These are phyloP conservation scores for Choreutis nemorana DNA, from an alignment of 2,888 invertebrate species.

Conservation along the genomic window DNA sequence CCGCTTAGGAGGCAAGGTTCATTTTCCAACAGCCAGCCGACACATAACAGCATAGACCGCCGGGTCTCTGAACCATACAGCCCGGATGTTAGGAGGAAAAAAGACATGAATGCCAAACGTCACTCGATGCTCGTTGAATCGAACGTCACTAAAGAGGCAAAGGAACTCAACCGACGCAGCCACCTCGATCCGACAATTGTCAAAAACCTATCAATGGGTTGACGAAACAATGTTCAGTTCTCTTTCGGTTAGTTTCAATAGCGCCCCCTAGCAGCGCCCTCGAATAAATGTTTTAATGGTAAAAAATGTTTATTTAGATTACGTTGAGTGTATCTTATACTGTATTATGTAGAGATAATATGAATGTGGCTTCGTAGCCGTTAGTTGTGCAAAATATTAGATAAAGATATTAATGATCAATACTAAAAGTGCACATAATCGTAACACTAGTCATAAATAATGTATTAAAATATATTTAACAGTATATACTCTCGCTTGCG, in stretches of 20 bases:
- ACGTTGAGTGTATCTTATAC: too few relatives aligned
- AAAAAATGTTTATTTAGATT: too few relatives aligned
- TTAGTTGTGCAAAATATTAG: too few relatives aligned
- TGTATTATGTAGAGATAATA: too few relatives aligned
- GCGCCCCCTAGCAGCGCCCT: too few relatives aligned
- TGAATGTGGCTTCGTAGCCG: too few relatives aligned
- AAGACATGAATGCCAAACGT: conserved; percentile 40
- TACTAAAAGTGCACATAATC: conserved; percentile 37
- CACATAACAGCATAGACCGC: conserved; percentile 24
- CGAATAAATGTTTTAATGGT: too few relatives aligned
- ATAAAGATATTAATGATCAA: too few relatives aligned
- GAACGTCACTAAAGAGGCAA: conserved; percentile 37
- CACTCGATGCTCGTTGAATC: conserved; percentile 57
- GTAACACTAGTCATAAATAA: conserved; percentile 43
- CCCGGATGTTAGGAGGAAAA: conserved; percentile 49
- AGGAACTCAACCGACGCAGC: conserved; percentile 47
- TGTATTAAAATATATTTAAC: conserved; percentile 23
- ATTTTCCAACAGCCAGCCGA: conserved; percentile 23
- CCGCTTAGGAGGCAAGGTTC: conserved; percentile 36
- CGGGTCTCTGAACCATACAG: conserved; percentile 53
- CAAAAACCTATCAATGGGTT: conserved; percentile 55
- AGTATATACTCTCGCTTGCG: too few relatives aligned
- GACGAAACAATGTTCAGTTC: conserved; percentile 21
- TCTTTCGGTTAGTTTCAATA: conserved; percentile 11
- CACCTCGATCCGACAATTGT: conserved; percentile 40